A percentile compares a stretch with the other conserved stretches of the same genome.
Evolutionary conservation across 2,888 invertebrate species (phyloP).

Genomic region (Acrobasis repandana): DNA sequence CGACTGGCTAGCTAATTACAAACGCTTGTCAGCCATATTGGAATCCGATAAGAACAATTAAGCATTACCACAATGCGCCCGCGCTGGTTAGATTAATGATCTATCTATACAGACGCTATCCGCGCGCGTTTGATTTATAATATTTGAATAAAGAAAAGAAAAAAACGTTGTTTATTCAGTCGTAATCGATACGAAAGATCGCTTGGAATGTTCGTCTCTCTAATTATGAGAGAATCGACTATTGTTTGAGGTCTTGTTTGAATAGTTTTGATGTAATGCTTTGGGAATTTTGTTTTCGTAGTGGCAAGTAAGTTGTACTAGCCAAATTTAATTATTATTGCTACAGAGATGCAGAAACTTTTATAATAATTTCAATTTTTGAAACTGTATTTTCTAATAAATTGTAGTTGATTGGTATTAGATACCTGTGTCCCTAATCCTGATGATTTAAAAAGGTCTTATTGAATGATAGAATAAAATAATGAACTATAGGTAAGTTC

Average conservation of each 20-base stretch:
- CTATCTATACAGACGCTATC: constrained; percentile 64
- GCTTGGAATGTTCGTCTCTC: constrained; percentile 65
- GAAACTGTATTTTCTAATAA: too few relatives aligned
- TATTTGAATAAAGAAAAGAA: constrained; percentile 67
- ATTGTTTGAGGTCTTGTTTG: constrained; percentile 45
- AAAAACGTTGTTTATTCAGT: constrained; percentile 70
- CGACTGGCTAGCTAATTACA: constrained; percentile 57
- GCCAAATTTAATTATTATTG: too few relatives aligned
- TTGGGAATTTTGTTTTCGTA: constrained; percentile 17
- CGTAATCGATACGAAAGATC: constrained; percentile 75
- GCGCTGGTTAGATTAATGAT: constrained; percentile 73
- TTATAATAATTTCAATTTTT: too few relatives aligned
- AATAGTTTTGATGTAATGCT: constrained; percentile 8
- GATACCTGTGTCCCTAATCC: too few relatives aligned
- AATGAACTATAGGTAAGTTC: too few relatives aligned
- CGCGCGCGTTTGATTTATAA: constrained; percentile 79
- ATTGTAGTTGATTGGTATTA: too few relatives aligned
- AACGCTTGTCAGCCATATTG: constrained; percentile 69
- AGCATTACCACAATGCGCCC: constrained; percentile 63
- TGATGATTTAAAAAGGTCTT: too few relatives aligned
- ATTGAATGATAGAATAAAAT: too few relatives aligned
- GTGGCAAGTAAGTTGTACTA: not conserved
- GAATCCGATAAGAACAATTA: constrained; percentile 80
- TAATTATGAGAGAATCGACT: constrained; percentile 59
- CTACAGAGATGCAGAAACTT: too few relatives aligned